Conservation (phyloP, 2,797 vertebrate genomes). For the Acestrorhynchus altus region DNA sequence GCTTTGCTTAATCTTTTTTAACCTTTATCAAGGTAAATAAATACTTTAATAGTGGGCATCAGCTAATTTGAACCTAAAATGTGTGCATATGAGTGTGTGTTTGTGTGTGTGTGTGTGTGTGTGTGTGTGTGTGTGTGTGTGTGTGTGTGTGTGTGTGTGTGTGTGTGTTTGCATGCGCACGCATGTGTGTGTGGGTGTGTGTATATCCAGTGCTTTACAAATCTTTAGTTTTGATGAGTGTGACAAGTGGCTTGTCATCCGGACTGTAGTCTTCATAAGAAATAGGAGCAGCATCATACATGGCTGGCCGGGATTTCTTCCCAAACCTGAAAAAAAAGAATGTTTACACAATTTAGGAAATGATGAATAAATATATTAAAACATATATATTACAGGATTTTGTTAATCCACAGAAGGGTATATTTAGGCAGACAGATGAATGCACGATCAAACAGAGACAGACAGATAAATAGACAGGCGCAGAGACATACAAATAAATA, state of each 20-base stretch:
- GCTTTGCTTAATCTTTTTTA: slow-evolving; percentile 64
- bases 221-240: slow-evolving; percentile 99
- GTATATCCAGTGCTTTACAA: slow-evolving; percentile 83
- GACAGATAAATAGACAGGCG: too few relatives aligned
- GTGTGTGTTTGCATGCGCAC: slow-evolving; percentile 42
- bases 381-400: too few relatives aligned
- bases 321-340: slow-evolving; percentile 85
- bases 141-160: slow-evolving; percentile 4
- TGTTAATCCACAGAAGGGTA: too few relatives aligned
- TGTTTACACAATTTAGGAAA: too few relatives aligned
- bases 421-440: too few relatives aligned
- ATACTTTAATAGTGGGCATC: slow-evolving; percentile 75
- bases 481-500: too few relatives aligned
- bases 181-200: background rate
- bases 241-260: slow-evolving; percentile 97
- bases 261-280: slow-evolving; percentile 98
- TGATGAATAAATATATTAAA: too few relatives aligned
- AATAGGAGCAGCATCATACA: slow-evolving; percentile 97
- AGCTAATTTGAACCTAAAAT: slow-evolving; percentile 39
- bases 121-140: slow-evolving; percentile 36
- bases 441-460: too few relatives aligned
- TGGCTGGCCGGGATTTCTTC: slow-evolving; percentile 95
- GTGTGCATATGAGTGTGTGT: background rate
- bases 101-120: slow-evolving; percentile 43
- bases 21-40: slow-evolving; percentile 80